These are phyloP conservation scores for Nephrotoma appendiculata DNA, from an alignment of 2,888 invertebrate species.

Conservation along the genomic window DNA sequence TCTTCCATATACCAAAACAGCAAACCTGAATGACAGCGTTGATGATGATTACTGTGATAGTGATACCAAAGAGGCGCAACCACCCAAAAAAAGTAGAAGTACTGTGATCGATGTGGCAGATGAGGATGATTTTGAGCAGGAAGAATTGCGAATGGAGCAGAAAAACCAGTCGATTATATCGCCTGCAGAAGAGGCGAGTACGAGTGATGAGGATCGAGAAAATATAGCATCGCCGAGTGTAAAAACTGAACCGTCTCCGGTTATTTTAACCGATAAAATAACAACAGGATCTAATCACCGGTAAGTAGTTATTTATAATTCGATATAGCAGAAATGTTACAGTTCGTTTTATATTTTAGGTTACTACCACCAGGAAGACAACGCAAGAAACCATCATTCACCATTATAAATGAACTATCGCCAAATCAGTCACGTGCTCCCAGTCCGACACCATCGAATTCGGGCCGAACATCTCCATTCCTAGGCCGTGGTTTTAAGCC, in stretches of 20 bases:
- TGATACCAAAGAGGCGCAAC: not conserved
- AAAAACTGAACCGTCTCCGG: slow-evolving; percentile 24
- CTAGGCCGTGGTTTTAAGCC: slow-evolving; percentile 40
- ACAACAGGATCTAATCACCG: slow-evolving; percentile 28
- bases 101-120: not conserved
- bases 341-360: not conserved
- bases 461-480: slow-evolving; percentile 44
- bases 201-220: not conserved
- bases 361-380: slow-evolving; percentile 29
- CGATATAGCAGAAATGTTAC: not conserved
- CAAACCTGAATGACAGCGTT: not conserved
- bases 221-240: slow-evolving; percentile 4
- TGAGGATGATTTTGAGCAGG: not conserved
- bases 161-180: not conserved
- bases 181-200: not conserved
- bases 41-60: not conserved
- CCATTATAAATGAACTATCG: slow-evolving; percentile 46
- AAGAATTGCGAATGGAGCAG: not conserved
- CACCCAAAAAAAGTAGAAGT: not conserved
- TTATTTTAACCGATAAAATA: slow-evolving; percentile 27
- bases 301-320: slow-evolving; percentile 14
- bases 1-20: not conserved
- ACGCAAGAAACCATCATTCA: slow-evolving; percentile 52
- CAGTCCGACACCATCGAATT: slow-evolving; percentile 31
- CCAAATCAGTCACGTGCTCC: slow-evolving; percentile 37